These are phyloP conservation scores for Lycaon pictus DNA, from an alignment of 2,113 vertebrate species.

Conservation along the genomic window DNA sequence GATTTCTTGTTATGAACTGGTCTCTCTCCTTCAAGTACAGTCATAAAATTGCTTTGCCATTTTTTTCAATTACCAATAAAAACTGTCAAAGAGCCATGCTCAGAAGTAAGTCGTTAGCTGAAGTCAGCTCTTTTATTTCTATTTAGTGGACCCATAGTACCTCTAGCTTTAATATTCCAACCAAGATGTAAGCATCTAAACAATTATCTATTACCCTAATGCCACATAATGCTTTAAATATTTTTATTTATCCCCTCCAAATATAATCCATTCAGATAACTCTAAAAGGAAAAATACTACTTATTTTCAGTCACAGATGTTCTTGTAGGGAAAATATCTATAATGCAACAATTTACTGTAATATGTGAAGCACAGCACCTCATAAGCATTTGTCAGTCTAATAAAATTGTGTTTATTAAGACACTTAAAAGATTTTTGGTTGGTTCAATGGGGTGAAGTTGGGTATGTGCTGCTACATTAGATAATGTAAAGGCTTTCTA, in stretches of 20 bases:
- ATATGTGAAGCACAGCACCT: background rate
- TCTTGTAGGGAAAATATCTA: background rate
- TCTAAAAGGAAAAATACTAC: background rate
- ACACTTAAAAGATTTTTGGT: background rate
- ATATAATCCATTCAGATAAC: constrained; percentile 22
- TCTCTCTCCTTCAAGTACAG: constrained; percentile 67
- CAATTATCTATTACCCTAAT: constrained; percentile 11
- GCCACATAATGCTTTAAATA: constrained; percentile 55
- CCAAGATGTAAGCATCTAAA: background rate
- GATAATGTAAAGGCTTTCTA: background rate
- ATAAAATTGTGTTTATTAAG: background rate
- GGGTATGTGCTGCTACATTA: background rate
- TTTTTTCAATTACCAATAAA: constrained; percentile 73
- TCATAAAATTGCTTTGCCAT: constrained; percentile 73
- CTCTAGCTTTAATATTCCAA: constrained; percentile 51
- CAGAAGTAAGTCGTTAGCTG: constrained; percentile 73
- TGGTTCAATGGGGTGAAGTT: background rate
- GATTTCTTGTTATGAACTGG: constrained; percentile 71
- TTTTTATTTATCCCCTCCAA: constrained; percentile 52
- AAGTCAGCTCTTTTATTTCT: constrained; percentile 83
- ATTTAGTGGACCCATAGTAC: constrained; percentile 68
- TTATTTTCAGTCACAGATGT: background rate
- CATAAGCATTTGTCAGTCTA: background rate
- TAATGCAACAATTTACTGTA: background rate
- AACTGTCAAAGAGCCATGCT: constrained; percentile 66